Conservation (phyloP, 2,888 invertebrate species). For the Tipula vernalis region DNA sequence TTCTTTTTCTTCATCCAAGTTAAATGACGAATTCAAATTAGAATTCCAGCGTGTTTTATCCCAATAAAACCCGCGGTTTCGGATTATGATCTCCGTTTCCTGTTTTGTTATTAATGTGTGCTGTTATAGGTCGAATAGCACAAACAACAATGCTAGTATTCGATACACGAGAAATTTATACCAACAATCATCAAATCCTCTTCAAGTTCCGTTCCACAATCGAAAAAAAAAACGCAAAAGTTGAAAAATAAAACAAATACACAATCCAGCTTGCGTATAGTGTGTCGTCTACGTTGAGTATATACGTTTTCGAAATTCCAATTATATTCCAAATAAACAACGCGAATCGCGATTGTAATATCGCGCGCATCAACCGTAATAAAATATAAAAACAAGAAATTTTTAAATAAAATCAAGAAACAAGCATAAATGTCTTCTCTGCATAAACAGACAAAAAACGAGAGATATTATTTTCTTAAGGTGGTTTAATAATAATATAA, state of each 20-base stretch:
- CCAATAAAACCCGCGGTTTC: not conserved
- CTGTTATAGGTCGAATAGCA: not conserved
- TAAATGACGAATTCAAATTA: no score
- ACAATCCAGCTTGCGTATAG: not conserved
- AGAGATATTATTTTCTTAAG: not conserved
- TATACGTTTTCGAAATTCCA: not conserved
- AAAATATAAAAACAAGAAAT: not conserved
- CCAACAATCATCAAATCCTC: not conserved
- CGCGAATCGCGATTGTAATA: not conserved
- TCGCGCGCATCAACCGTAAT: not conserved
- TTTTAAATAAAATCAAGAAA: not conserved
- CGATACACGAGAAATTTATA: not conserved
- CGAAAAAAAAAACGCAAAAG: not conserved
- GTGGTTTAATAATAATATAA: not conserved
- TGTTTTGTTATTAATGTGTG: not conserved
- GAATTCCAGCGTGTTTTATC: no score
- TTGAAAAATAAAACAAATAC: not conserved
- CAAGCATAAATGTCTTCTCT: not conserved
- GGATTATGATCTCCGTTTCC: not conserved
- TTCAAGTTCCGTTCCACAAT: not conserved
- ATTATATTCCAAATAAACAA: not conserved
- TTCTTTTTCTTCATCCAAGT: no score
- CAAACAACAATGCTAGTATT: no score
- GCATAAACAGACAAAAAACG: not conserved
- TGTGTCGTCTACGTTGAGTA: not conserved